A percentile compares a stretch with the other conserved stretches of the same genome.
These are phyloP conservation scores for Limnephilus rhombicus DNA, from an alignment of 2,888 invertebrate species.

Conservation along the genomic window DNA sequence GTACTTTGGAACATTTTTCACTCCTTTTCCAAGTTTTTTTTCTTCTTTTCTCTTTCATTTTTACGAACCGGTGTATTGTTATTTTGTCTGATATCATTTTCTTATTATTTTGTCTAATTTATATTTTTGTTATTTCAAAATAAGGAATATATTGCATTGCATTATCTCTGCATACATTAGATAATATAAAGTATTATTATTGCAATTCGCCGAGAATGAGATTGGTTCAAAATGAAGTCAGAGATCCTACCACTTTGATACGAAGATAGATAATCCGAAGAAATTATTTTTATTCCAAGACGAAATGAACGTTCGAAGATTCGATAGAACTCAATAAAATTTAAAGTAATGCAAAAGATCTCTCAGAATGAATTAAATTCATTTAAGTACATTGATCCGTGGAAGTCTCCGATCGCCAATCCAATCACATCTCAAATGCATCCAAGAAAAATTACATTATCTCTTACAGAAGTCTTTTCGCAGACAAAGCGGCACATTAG, in stretches of 20 bases:
- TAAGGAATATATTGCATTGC: too few species aligned
- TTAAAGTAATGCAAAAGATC: not conserved
- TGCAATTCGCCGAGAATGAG: not conserved
- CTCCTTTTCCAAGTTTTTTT: too few species aligned
- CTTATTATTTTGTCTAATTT: too few species aligned
- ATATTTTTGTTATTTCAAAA: too few species aligned
- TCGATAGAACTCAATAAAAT: not conserved
- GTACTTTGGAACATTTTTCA: too few species aligned
- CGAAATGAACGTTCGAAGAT: not conserved
- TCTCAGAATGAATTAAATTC: not conserved
- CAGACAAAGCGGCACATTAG: slow-evolving; percentile 12
- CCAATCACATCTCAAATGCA: slow-evolving; percentile 10
- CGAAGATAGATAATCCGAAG: not conserved
- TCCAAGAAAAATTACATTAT: not conserved
- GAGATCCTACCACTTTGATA: not conserved
- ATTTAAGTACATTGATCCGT: not conserved
- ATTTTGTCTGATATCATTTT: too few species aligned
- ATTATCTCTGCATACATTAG: too few species aligned
- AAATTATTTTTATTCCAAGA: not conserved
- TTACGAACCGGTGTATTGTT: too few species aligned
- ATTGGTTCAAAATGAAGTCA: not conserved
- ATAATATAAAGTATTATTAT: too few species aligned
- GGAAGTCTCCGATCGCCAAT: not conserved
- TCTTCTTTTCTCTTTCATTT: too few species aligned
- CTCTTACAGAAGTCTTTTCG: not conserved